A percentile compares a stretch with the other conserved stretches of the same genome.
Conservation (phyloP, 2,888 invertebrate species). For the Pyrgus malvae region DNA sequence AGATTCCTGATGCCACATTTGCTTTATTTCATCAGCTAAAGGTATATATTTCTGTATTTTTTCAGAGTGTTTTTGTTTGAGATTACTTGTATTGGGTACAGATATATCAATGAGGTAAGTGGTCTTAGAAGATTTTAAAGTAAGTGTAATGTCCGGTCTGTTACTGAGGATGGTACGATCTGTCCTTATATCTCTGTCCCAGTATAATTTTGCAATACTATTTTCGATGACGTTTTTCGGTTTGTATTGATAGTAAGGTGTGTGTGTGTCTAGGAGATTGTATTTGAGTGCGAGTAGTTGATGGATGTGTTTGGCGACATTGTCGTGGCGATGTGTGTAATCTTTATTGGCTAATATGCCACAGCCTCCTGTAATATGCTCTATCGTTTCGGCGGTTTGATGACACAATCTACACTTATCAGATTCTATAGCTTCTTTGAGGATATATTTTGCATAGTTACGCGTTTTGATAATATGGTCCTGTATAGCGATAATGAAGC, state of each 20-base stretch:
- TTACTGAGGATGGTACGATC: slow-evolving; percentile 10
- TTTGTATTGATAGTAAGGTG: slow-evolving; percentile 1
- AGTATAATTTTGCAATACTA: slow-evolving; percentile 1
- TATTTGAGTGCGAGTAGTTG: slow-evolving; percentile 45
- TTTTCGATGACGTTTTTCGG: slow-evolving; percentile 12
- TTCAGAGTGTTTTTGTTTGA: slow-evolving; percentile 2
- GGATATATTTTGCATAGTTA: slow-evolving; percentile 7
- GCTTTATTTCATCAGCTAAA: slow-evolving; percentile 3
- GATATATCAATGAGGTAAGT: slow-evolving; percentile 8
- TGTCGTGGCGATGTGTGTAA: slow-evolving; percentile 31
- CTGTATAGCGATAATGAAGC: too few species aligned
- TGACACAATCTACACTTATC: slow-evolving; percentile 23
- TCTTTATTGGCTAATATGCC: slow-evolving; percentile 17
- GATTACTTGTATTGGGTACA: slow-evolving; percentile 8
- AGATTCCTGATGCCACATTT: too few species aligned
- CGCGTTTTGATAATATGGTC: slow-evolving; percentile 16
- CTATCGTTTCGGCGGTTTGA: slow-evolving; percentile 1
- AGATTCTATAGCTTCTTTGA: slow-evolving; percentile 5
- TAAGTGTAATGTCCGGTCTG: slow-evolving; percentile 15
- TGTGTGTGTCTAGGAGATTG: slow-evolving; percentile 34
- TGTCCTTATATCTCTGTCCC: slow-evolving; percentile 7
- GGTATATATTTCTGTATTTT: slow-evolving; percentile 11
- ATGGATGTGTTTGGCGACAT: slow-evolving; percentile 12
- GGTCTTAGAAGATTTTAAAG: slow-evolving; percentile 1
- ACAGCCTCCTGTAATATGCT: slow-evolving; percentile 3